Base-by-base conservation (phyloP, 2,113 vertebrate genomes). In the Etheostoma cragini region DNA sequence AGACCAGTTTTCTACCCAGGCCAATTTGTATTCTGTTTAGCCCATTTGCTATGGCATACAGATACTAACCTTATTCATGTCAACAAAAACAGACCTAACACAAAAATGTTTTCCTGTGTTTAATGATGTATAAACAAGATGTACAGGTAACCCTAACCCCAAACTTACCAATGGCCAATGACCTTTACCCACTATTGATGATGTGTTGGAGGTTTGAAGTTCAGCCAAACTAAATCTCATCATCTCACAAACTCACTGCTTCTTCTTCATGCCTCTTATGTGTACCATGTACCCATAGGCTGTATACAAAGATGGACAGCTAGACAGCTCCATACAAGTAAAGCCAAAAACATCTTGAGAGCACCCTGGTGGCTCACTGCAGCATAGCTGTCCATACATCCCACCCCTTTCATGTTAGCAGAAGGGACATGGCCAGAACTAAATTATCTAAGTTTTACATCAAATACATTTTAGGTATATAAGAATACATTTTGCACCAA, bases 21-120 rank as follows among this genome's bases (percentile, higher is more conserved):
- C 61, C 66, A 76, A 79, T 76, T 78, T 84, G 56, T 77, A 19
- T 53, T 58, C 8, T 19, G 38, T 76, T 68, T 73, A 33, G 60
- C 21, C 50, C 64, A 52, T 42, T 19, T 63, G 63, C 56, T 61
- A 16, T 53, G 70, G 35, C 33, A 49, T 66, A 3, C 6, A 76
- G 22, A 47, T 75, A 46, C 14, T 7, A 60, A 66, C 26, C 33
- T 64, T 46, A 71, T 22, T 71, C 12, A 52, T 61, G 56, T 53
- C 46, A 53, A 61, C 30, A 61, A 62, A 26, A 47, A 65, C 19
- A 56, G 57, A 50, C 65, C 56, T 62, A 47, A 17, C 53, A 16
- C 19, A 16, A 1, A 65, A 12, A 19, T 19, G 15, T 0, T 19
- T 19, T 65, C 35, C n/a, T 45, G n/a, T 42, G 24, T 62, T 56